Evolutionary conservation across 2,888 invertebrate species (phyloP), one percentile per base, ranked within the genome.

Genomic region (Sympetrum striolatum): DNA sequence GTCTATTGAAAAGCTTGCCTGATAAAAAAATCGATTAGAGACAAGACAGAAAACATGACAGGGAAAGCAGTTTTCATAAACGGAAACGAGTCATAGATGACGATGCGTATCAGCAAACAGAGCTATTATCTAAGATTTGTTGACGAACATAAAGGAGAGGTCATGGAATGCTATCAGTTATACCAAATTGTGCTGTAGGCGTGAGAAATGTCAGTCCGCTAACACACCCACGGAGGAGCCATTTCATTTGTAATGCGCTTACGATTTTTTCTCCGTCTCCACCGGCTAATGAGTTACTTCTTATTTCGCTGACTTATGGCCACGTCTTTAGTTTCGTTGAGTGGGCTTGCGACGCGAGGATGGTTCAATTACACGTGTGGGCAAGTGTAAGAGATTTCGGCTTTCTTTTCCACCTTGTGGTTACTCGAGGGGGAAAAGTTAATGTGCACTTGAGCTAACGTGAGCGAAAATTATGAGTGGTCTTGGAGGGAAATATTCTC

Each of bases 251-350:
- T 86, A 86, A 86, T 86, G 86, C 60, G 37, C 58, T 86, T 86
- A 86, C 86, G 35, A 60, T 86, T 60, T 58, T 86, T 86, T 73
- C 31, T 73, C 73, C 73, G 73, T 58, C 58, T 58, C 35, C 22
- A 58, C 86, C 12, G n/a, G 86, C 53, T 60, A 86, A 86, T 86
- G 86, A 86, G 86, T 86, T 86, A 37, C 60, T 64, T 60, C 86
- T 37, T 86, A 64, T 64, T 60, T 86, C 37, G 60, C 37, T 37
- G 86, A 86, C 60, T 86, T 86, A 86, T 86, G 86, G 60, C 35
- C 18, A 2, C 37, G 64, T 86, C 60, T 48, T 86, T 37, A 53
- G 22, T 86, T 86, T 86, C 37, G 86, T 86, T 12, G 14, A 39
- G 37, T 60, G 31, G 35, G 58, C 31, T 8, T 35, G 58, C 58